Conservation (phyloP, 2,113 vertebrate genomes). For the Dendrocopos noguchii region DNA sequence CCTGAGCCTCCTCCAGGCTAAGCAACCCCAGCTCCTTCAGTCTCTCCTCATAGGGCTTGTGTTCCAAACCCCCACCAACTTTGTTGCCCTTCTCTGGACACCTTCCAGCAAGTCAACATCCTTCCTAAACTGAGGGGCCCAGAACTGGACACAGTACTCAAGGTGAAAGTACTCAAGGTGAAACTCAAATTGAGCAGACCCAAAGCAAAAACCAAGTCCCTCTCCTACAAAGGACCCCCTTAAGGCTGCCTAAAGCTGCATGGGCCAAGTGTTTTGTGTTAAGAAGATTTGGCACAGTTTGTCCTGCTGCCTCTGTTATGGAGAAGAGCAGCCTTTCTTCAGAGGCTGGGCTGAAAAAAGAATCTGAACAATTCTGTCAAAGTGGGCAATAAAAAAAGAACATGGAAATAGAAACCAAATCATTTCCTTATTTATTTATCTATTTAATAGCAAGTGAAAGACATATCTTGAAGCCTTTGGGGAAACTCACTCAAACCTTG, state of each 20-base stretch:
- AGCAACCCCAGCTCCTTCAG: too few species aligned
- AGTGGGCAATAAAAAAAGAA: background rate
- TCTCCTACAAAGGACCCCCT: background rate
- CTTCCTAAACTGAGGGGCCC: too few species aligned
- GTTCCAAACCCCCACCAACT: too few species aligned
- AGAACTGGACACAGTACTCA: too few species aligned
- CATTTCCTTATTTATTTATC: background rate
- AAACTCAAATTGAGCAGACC: background rate
- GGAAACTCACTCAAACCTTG: background rate
- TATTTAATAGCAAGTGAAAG: background rate
- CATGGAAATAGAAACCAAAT: background rate
- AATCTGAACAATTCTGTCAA: background rate
- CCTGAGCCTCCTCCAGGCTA: too few species aligned
- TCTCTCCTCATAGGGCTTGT: too few species aligned
- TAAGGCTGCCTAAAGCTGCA: background rate
- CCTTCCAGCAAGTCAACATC: too few species aligned
- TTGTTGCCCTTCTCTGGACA: too few species aligned
- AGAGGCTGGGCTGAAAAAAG: background rate
- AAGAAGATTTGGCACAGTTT: background rate
- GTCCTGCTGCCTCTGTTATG: background rate
- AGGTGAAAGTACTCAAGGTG: too few species aligned
- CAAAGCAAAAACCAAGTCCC: background rate
- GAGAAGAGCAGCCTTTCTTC: background rate
- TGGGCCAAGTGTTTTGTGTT: background rate
- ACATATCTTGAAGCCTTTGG: background rate